Conservation (phyloP, 1,140 invertebrate genomes). For the Pogonus chalceus region DNA sequence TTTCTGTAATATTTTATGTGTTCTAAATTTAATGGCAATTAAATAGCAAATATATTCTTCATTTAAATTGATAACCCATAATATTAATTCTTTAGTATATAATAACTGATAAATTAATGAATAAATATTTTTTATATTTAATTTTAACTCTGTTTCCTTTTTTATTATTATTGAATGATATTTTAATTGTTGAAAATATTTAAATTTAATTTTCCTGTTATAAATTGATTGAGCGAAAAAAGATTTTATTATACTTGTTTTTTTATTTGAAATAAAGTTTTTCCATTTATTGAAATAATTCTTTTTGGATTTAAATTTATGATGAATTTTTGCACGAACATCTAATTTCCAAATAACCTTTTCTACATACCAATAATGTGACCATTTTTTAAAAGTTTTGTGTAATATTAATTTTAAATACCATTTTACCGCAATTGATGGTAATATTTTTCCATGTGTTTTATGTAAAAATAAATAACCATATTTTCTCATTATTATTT, state of each 20-base stretch:
- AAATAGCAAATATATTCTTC: slow-evolving; percentile 5
- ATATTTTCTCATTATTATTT: slow-evolving; percentile 11
- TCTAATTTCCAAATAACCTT: slow-evolving; percentile 13
- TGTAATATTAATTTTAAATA: slow-evolving; percentile 13
- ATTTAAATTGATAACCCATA: neutral
- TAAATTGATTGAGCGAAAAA: slow-evolving; percentile 12
- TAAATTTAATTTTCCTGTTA: slow-evolving; percentile 16
- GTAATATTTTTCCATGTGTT: neutral
- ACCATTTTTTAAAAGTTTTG: slow-evolving; percentile 14
- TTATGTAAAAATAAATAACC: slow-evolving; percentile 8
- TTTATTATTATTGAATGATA: neutral
- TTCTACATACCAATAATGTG: slow-evolving; percentile 10
- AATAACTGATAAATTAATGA: neutral
- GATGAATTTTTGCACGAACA: slow-evolving; percentile 15
- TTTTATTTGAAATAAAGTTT: slow-evolving; percentile 10
- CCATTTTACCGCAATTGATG: slow-evolving; percentile 4
- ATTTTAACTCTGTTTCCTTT: neutral
- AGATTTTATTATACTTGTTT: slow-evolving; percentile 10
- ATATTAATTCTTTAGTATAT: neutral
- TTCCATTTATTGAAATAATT: slow-evolving; percentile 16
- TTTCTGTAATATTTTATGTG: neutral
- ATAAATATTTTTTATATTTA: neutral
- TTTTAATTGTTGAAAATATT: slow-evolving; percentile 9
- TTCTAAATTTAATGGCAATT: slow-evolving; percentile 4
- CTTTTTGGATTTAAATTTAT: slow-evolving; percentile 12